Evolutionary conservation across 2,113 vertebrate genomes (phyloP), one percentile per base, ranked within the genome.

Genomic region (Embiotoca jacksoni): DNA sequence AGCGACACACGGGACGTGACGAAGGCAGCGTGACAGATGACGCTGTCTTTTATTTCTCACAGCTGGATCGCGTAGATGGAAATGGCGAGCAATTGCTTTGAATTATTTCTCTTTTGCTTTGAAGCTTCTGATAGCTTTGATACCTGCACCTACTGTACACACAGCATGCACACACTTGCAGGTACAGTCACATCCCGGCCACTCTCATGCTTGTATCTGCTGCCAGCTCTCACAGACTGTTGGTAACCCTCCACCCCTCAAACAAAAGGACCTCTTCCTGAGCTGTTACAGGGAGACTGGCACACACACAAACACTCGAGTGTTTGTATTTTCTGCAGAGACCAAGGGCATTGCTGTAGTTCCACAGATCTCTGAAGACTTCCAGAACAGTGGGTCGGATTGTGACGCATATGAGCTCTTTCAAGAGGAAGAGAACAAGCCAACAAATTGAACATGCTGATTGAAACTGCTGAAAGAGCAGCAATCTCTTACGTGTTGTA

Each of bases 231-330:
- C 63, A 58, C 72, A 85, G 83, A 85, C 77, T 83, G 83, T 49
- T 76, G 53, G 69, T 83, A 81, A 87, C 75, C 88, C 76, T 70
- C 71, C 61, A 81, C 80, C 85, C 72, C 37, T 82, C 32, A 75
- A 81, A 90, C 86, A 89, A 89, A 89, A 80, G 80, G 44, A 72
- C 56, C 36, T 61, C 75, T 88, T 89, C 84, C 81, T 85, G 83
- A 78, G 49, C 56, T 46, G 55, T 50, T 65, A 31, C 64, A 53
- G 23, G 23, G 23, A 23, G 23, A 23, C 23, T 23, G 23, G 23
- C 23, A 23, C 49, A 56, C 57, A 41, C 58, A 65, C 31, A 36
- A 36, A 46, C 41, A 41, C 63, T 47, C 14, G 54, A 82, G 53
- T 63, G 73, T 72, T 60, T 58, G 50, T 71, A 46, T 80, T 81